A percentile compares a stretch with the other conserved stretches of the same genome.
Evolutionary conservation across 2,797 vertebrate genomes (phyloP).

Genomic region (Sarcoramphus papa): DNA sequence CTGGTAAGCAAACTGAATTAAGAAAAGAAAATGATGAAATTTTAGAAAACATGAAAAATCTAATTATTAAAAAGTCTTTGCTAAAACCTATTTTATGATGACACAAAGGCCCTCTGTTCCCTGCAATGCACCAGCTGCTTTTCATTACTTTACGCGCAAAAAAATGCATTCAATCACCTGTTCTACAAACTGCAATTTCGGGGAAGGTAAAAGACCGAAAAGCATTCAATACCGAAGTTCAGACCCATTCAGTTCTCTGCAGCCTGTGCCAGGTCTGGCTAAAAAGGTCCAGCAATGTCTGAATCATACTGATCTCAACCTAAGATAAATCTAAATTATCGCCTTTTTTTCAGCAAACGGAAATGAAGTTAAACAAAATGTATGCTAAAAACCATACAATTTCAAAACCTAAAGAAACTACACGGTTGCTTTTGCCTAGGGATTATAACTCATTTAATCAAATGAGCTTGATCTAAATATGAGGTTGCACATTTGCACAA

Average conservation of each 20-base stretch:
- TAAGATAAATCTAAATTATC: not conserved
- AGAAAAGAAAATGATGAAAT: not conserved
- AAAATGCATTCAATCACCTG: not conserved
- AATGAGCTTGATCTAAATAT: not conserved
- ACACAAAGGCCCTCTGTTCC: not conserved
- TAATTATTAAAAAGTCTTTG: not conserved
- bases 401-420: not conserved
- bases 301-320: not conserved
- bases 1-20: not conserved
- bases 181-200: not conserved
- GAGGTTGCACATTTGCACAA: not conserved
- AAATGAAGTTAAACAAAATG: not conserved
- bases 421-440: not conserved
- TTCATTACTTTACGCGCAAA: not conserved
- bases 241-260: not conserved
- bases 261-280: not conserved
- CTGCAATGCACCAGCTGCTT: not conserved
- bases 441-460: not conserved
- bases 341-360: not conserved
- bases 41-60: not conserved
- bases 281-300: not conserved
- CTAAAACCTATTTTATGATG: not conserved
- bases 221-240: not conserved
- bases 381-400: not conserved
- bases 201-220: not conserved